Evolutionary conservation across 2,797 vertebrate species (phyloP), one percentile per base, ranked within the genome.

Genomic region (Euphonia xanthogaster): DNA sequence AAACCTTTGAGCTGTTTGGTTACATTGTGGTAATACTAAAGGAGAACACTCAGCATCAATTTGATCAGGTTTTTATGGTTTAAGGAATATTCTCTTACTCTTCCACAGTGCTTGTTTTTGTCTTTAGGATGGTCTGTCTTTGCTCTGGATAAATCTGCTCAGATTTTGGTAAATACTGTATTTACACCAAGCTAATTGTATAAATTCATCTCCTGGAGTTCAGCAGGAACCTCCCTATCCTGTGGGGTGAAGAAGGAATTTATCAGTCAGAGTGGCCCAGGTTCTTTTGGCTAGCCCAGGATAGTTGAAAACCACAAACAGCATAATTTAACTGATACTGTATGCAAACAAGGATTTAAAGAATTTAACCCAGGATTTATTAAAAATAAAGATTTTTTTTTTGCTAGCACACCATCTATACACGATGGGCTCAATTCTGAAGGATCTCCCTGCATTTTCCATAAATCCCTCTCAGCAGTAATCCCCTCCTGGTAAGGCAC

Each of bases 381-480:
- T 10, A 4, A 22, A 55, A 33, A 47, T 5, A 14, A 31, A 44
- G 63, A 57, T 12, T 5, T 31, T 40, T 5, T 31, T 40, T 85
- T 65, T 85, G 24, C 55, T 12, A n/a, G 35, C 71, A 85, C 22
- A 6, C 54, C 28, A 31, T 44, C 48, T 21, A 12, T 14, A 30
- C 8, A 5, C 2, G 4, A 12, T 0, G 31, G 11, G 33, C 50
- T 77, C 12, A 4, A 0, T 22, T 44, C 51, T 25, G 48, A 51
- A 31, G 31, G 19, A 27, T 55, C 31, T 60, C 60, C 20, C 39
- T 51, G 28, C 35, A 7, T 17, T 57, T 63, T 30, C 67, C 80
- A 70, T 8, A 51, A 86, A 88, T 18, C 65, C 83, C 35, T 21
- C 67, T 50, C 60, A 75, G 83, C 70, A n/a, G 0, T 7, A 18